phyloP scores from a whole-genome alignment of 2,888 invertebrate species.

The Antheraea yamamai region DNA sequence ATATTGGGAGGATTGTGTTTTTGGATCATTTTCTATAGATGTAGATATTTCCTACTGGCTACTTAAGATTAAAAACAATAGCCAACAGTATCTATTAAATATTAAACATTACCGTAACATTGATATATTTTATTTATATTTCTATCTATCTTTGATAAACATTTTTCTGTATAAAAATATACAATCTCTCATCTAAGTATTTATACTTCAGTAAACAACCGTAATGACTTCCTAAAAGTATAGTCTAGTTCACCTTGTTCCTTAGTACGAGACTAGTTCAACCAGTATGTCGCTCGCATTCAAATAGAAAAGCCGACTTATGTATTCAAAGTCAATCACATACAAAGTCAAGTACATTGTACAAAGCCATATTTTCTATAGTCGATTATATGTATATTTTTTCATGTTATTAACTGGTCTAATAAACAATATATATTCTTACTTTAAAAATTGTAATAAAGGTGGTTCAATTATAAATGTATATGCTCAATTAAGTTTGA shows the following conservation, averaged over 20 bases:
- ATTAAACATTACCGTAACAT: neutral
- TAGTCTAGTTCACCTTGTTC: neutral
- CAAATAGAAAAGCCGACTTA: conserved; percentile 7
- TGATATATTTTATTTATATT: no score
- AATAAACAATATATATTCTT: neutral
- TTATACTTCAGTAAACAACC: conserved; percentile 7
- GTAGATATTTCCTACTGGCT: neutral
- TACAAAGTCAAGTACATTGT: conserved; percentile 2
- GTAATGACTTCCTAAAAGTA: conserved; percentile 11
- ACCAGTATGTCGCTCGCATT: conserved; percentile 3
- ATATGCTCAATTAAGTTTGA: no score
- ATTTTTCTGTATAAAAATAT: neutral
- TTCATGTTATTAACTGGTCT: neutral
- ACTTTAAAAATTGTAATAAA: neutral
- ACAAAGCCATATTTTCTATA: neutral
- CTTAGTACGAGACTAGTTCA: conserved; percentile 6
- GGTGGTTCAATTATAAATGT: no score
- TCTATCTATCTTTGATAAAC: neutral
- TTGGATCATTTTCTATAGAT: no score
- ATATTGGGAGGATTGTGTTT: no score
- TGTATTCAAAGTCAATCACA: conserved; percentile 4
- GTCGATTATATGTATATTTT: neutral
- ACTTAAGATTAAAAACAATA: neutral
- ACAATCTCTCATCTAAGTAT: neutral
- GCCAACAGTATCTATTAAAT: neutral